Conservation (phyloP, 1,140 invertebrate species). For the Ridgeia piscesae region DNA sequence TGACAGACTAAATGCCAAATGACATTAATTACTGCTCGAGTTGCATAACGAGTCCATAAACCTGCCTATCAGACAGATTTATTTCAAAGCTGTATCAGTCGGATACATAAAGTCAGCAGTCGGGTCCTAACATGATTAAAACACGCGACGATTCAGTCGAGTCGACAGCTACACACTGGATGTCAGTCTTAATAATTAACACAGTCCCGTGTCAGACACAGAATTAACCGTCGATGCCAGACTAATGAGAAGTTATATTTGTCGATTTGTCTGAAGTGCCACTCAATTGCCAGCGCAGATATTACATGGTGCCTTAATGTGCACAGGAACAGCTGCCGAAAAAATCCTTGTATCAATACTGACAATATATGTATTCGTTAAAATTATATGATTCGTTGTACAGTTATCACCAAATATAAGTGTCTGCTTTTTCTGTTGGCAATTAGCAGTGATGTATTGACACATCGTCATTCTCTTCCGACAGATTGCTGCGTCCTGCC, state of each 20-base stretch:
- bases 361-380: background rate
- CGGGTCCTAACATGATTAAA: too few relatives aligned
- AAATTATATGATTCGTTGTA: background rate
- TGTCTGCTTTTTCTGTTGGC: background rate
- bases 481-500: background rate
- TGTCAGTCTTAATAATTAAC: background rate
- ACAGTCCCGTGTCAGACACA: background rate
- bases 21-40: background rate
- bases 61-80: background rate
- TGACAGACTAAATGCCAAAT: background rate
- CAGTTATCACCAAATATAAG: background rate
- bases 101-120: background rate
- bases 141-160: too few relatives aligned
- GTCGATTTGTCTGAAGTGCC: background rate
- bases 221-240: background rate
- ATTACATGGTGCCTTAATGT: background rate
- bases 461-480: background rate
- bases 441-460: background rate
- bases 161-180: background rate
- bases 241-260: background rate
- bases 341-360: background rate
- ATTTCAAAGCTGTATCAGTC: background rate
- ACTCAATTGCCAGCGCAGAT: background rate
- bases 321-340: background rate
- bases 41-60: background rate